A percentile compares a stretch with the other conserved stretches of the same genome.
Evolutionary conservation across 2,113 vertebrate genomes (phyloP).

Genomic region (Spea multiplicata): DNA sequence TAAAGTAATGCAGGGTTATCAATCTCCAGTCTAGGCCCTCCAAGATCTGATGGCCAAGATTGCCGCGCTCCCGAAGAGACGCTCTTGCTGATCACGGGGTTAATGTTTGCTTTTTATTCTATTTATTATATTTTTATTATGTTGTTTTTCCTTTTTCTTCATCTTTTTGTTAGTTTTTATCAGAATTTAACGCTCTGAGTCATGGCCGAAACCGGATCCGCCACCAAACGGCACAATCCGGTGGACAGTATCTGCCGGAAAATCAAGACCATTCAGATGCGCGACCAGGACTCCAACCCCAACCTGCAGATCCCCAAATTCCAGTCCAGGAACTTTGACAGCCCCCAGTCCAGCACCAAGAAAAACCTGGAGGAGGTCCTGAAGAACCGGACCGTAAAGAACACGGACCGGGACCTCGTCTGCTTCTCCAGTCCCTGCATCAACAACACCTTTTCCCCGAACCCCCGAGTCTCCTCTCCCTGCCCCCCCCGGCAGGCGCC

Average conservation of each 20-base stretch:
- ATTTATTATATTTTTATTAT: background rate
- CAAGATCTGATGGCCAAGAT: too few relatives aligned
- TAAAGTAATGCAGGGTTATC: too few relatives aligned
- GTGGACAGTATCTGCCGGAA: constrained; percentile 89
- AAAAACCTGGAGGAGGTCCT: constrained; percentile 74
- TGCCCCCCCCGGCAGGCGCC: background rate
- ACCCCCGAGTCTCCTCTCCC: constrained; percentile 42
- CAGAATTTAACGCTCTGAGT: background rate
- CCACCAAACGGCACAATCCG: constrained; percentile 74
- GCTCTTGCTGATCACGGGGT: too few relatives aligned
- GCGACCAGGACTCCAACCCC: constrained; percentile 68
- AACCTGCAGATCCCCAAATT: constrained; percentile 78
- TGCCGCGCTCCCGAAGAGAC: too few relatives aligned
- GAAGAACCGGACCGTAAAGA: constrained; percentile 63
- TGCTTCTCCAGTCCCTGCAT: constrained; percentile 10
- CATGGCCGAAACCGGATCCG: constrained; percentile 21
- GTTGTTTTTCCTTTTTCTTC: background rate
- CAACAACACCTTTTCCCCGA: accelerated
- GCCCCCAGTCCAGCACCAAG: constrained; percentile 65
- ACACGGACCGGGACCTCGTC: background rate
- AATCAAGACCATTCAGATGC: constrained; percentile 78
- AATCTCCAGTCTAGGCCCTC: too few relatives aligned
- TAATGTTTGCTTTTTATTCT: background rate
- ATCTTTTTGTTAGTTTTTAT: background rate
- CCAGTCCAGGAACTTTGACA: constrained; percentile 73